Conservation (phyloP, 2,888 invertebrate species). For the Dusona sp. region DNA sequence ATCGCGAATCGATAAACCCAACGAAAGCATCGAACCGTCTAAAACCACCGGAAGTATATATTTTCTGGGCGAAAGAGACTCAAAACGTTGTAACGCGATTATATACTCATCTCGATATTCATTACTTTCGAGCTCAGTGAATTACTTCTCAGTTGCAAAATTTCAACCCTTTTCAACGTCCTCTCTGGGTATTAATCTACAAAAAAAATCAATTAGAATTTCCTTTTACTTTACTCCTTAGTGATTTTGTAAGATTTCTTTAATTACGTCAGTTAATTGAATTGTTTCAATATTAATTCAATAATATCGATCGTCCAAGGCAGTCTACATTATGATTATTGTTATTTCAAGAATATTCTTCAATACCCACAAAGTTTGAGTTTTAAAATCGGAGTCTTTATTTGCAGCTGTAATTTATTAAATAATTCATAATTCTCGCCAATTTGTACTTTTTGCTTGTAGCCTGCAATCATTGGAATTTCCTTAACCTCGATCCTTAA, state of each 20-base stretch:
- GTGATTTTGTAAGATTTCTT: no score
- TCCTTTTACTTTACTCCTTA: no score
- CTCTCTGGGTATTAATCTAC: background rate
- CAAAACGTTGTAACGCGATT: slow-evolving; percentile 36
- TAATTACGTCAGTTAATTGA: no score
- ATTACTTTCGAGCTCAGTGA: slow-evolving; percentile 59
- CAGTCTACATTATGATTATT: no score
- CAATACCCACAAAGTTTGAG: no score
- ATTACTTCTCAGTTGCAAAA: slow-evolving; percentile 11
- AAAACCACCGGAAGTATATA: slow-evolving; percentile 54
- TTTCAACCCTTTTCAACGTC: slow-evolving; percentile 16
- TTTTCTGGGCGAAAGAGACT: background rate
- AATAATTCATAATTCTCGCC: background rate
- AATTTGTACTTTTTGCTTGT: background rate
- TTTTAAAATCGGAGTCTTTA: no score
- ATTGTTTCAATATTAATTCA: no score
- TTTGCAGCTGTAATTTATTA: background rate
- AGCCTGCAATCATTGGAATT: no score
- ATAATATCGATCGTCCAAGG: no score
- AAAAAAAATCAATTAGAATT: background rate
- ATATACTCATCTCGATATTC: slow-evolving; percentile 51
- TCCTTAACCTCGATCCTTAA: no score
- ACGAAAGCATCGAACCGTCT: slow-evolving; percentile 46
- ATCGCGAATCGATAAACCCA: slow-evolving; percentile 61
- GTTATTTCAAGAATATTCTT: no score